Evolutionary conservation across 2,888 invertebrate species (phyloP), one percentile per base, ranked within the genome.

Genomic region (Scaptomyza flava): DNA sequence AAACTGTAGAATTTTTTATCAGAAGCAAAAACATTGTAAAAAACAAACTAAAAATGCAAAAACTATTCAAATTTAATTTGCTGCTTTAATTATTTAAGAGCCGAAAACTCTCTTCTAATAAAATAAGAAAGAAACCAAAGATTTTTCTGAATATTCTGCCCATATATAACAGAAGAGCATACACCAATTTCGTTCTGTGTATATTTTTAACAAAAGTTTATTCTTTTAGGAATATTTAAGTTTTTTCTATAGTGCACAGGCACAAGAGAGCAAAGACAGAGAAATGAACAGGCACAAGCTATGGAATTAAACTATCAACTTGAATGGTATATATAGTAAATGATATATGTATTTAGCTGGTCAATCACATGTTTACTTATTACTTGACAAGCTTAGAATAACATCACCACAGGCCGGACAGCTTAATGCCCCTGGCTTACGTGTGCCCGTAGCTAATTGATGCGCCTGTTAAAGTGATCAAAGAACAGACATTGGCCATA

Each of bases 401-500:
- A 64, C 45, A 11, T 41, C 8, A 3, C 48, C 7, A n/a, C 14
- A 36, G 42, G 27, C 9, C 12, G 12, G 65, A 57, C 61, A 48
- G 23, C 33, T 42, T 45, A 59, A 63, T 43, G 31, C 53, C 63
- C 1, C 11, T 20, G 54, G 34, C 42, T 20, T 33, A 11, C 20
- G 34, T 34, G 31, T 12, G 14, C 4, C 2, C 12, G 8, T 41
- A 11, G 43, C 65, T 68, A 84, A 72, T 72, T 79, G 57, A 65
- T 78, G 48, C 68, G 73, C 17, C 70, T 54, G 36, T 73, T 67
- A 30, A 52, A 11, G 33, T 84, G 85, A 30, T 84, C 87, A 30
- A 84, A 81, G 59, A 80, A 87, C 12, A 81, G 65, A 14, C 69
- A 74, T n/a, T 71, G 62, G 0, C 80, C 87, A 36, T 78, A 78